Conservation (phyloP, 2,888 invertebrate species). For the Volucella zonaria region DNA sequence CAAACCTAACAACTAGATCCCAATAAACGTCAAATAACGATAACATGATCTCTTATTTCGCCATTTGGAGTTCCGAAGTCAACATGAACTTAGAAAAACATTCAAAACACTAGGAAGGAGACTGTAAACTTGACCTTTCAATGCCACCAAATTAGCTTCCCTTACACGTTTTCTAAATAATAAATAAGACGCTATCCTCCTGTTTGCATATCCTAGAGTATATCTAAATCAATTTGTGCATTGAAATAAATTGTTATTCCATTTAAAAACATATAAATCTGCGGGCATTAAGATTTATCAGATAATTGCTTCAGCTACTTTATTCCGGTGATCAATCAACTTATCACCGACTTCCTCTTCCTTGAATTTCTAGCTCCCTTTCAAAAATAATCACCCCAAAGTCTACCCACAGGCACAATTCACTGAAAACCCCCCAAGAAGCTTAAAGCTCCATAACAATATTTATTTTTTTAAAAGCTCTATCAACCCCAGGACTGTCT, state of each 20-base stretch:
- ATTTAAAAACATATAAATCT: conserved; percentile 5
- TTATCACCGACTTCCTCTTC: neutral
- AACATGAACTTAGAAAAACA: too few relatives aligned
- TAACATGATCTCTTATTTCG: too few relatives aligned
- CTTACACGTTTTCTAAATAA: too few relatives aligned
- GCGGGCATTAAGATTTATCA: conserved; percentile 19
- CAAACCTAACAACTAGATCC: too few relatives aligned
- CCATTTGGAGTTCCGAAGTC: too few relatives aligned
- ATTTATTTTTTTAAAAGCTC: conserved; percentile 5
- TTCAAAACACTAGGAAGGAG: too few relatives aligned
- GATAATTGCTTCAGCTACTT: conserved; percentile 44
- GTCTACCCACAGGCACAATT: neutral
- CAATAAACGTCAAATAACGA: too few relatives aligned
- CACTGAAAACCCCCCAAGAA: neutral
- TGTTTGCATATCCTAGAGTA: neutral
- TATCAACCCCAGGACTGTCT: neutral
- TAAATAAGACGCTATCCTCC: too few relatives aligned
- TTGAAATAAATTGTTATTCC: neutral
- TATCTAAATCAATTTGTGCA: neutral
- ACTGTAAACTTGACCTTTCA: too few relatives aligned
- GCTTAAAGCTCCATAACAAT: conserved; percentile 36
- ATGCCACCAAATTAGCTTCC: too few relatives aligned
- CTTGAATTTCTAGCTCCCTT: neutral
- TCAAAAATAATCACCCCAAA: neutral
- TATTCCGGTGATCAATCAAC: conserved; percentile 43